Conservation (phyloP, 2,797 vertebrate species). For the Poecilia wingei region DNA sequence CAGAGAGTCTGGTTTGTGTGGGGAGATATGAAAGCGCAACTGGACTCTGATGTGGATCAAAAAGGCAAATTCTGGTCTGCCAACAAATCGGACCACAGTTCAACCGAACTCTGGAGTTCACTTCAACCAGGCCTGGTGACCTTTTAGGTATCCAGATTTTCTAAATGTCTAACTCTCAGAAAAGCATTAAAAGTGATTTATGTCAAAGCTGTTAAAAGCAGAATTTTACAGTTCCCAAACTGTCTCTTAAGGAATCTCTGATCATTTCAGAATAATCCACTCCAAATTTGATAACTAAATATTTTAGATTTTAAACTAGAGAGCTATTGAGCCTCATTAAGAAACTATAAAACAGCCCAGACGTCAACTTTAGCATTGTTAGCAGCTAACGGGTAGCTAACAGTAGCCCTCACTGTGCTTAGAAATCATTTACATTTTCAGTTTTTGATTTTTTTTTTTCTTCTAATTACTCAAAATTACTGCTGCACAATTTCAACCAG, state of each 20-base stretch:
- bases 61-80: too few relatives aligned
- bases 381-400: not conserved
- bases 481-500: not conserved
- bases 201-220: not conserved
- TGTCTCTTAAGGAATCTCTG: not conserved
- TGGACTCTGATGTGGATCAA: not conserved
- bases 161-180: not conserved
- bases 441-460: not conserved
- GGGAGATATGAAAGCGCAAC: not conserved
- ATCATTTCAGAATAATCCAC: not conserved
- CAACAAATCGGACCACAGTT: too few relatives aligned
- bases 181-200: not conserved
- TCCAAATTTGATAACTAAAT: not conserved
- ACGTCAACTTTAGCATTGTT: not conserved
- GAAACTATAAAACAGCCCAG: not conserved
- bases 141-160: not conserved
- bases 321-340: not conserved
- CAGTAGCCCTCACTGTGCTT: not conserved
- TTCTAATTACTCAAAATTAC: not conserved
- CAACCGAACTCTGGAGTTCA: too few relatives aligned
- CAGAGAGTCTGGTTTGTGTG: not conserved
- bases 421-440: not conserved
- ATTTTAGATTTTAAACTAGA: not conserved
- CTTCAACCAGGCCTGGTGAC: not conserved
- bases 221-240: not conserved